Conservation (phyloP, 1,140 invertebrate genomes). For the Drosophila elegans region DNA sequence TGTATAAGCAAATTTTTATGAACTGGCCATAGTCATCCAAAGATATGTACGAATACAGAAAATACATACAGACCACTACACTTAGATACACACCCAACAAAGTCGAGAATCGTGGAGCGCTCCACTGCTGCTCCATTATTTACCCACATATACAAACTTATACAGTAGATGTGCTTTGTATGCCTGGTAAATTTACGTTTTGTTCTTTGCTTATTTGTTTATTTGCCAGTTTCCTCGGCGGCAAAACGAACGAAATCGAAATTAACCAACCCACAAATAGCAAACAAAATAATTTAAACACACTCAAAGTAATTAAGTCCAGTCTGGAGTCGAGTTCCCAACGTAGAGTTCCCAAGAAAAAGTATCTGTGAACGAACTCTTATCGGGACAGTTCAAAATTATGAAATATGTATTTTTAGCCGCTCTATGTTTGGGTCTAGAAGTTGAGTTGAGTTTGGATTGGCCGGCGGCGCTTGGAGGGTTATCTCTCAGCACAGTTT, state of each 20-base stretch:
- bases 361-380: slow-evolving; percentile 79
- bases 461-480: slow-evolving; percentile 13
- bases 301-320: slow-evolving; percentile 29
- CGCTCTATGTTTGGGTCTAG: slow-evolving; percentile 15
- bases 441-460: slow-evolving; percentile 25
- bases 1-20: slow-evolving; percentile 70
- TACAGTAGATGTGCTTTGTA: slow-evolving; percentile 21
- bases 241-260: slow-evolving; percentile 64
- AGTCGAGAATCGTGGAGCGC: slow-evolving; percentile 49
- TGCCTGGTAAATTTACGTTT: slow-evolving; percentile 65
- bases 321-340: background rate
- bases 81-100: slow-evolving; percentile 28
- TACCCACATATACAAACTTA: slow-evolving; percentile 38
- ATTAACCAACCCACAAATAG: slow-evolving; percentile 63
- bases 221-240: slow-evolving; percentile 68
- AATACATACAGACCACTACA: slow-evolving; percentile 5
- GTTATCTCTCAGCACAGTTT: slow-evolving; percentile 68
- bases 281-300: slow-evolving; percentile 46
- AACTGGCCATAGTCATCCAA: slow-evolving; percentile 38
- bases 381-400: slow-evolving; percentile 62
- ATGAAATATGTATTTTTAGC: slow-evolving; percentile 62
- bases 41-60: slow-evolving; percentile 9
- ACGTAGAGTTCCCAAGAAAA: background rate
- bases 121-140: slow-evolving; percentile 66
- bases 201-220: slow-evolving; percentile 75